Conservation (phyloP, 2,113 vertebrate species). For the Paramisgurnus dabryanus region DNA sequence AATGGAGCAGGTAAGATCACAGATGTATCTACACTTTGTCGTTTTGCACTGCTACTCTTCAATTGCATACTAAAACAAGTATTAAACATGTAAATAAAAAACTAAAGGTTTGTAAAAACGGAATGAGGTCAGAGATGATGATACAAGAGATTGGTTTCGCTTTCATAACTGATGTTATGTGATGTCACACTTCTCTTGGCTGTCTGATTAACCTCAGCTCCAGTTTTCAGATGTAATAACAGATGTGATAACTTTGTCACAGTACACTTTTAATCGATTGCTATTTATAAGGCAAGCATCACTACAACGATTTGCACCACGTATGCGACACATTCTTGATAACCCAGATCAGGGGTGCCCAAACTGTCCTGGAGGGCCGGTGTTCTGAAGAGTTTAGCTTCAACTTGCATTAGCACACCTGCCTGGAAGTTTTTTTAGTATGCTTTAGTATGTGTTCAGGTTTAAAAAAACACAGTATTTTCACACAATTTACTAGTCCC, state of each 20-base stretch:
- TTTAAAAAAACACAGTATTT: too few species aligned
- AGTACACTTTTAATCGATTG: background rate
- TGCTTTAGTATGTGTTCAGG: too few species aligned
- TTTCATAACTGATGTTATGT: slow-evolving; percentile 42
- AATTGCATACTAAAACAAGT: background rate
- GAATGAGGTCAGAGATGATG: slow-evolving; percentile 40
- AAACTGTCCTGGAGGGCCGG: too few species aligned
- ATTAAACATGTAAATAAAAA: background rate
- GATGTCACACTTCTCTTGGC: slow-evolving; percentile 48
- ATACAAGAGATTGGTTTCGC: slow-evolving; percentile 52
- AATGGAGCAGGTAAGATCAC: slow-evolving; percentile 84
- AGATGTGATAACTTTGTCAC: background rate
- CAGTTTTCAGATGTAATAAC: background rate
- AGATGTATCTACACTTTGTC: too few species aligned
- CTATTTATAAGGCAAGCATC: background rate
- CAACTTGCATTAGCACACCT: too few species aligned
- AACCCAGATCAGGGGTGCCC: too few species aligned
- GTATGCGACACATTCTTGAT: background rate
- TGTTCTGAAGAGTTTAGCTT: too few species aligned
- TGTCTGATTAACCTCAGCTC: slow-evolving; percentile 39
- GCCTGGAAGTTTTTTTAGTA: too few species aligned
- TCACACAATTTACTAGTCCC: too few species aligned
- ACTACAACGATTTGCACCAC: background rate
- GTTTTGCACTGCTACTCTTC: too few species aligned
- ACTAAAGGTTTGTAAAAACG: background rate